phyloP scores from a whole-genome alignment of 2,797 vertebrate genomes.

The Argentina silus region DNA sequence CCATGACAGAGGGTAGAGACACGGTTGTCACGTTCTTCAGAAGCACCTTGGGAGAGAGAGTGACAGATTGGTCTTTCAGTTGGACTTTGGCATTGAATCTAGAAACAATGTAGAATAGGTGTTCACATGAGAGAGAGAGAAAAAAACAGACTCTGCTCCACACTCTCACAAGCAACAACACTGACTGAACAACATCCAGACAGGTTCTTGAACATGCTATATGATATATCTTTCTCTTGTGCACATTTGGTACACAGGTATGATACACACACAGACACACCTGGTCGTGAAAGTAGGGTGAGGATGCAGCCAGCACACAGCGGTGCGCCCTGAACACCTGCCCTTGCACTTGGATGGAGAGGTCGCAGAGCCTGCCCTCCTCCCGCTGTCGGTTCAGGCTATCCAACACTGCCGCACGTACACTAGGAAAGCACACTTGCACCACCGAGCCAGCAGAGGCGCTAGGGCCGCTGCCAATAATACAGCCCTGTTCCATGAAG shows the following conservation, averaged over 20 bases:
- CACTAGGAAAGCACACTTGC: constrained; percentile 90
- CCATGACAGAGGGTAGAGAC: constrained; percentile 90
- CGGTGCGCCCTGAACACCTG: constrained; percentile 91
- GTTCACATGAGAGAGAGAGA: no score
- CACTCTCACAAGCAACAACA: no score
- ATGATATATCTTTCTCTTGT: no score
- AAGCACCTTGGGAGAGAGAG: constrained; percentile 74
- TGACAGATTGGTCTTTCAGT: not conserved
- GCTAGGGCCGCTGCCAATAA: constrained; percentile 43
- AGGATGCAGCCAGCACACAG: constrained; percentile 91
- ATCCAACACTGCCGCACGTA: constrained; percentile 85
- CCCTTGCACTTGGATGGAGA: constrained; percentile 90
- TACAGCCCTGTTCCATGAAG: not conserved
- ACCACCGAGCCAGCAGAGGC: constrained; percentile 72
- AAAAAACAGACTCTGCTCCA: no score
- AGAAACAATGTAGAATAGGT: not conserved
- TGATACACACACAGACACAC: constrained; percentile 48
- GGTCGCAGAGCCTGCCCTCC: constrained; percentile 90
- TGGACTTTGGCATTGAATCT: not conserved
- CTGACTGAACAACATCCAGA: no score
- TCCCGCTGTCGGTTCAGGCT: constrained; percentile 91
- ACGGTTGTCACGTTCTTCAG: constrained; percentile 91
- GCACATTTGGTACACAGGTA: not conserved
- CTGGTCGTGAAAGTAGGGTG: constrained; percentile 95
- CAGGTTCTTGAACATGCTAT: no score